Evolutionary conservation across 2,113 vertebrate species (phyloP), one percentile per base, ranked within the genome.

Genomic region (Phodopus roborovskii): DNA sequence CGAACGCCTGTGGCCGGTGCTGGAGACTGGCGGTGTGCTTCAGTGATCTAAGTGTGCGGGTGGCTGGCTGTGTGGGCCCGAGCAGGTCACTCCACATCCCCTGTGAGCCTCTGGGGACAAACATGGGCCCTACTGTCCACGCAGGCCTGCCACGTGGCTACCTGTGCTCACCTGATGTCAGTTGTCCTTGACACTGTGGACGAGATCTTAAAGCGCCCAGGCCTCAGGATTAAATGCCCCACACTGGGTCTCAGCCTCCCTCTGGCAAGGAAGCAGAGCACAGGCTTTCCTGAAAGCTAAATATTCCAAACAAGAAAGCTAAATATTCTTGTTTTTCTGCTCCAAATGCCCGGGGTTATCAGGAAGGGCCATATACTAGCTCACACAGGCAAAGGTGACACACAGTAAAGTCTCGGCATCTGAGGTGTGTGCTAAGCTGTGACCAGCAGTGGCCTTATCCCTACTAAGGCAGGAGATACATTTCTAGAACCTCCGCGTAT

Each of bases 251-350:
- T 92, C 28, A 39, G 75, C 74, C 79, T 60, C 75, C 24, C 30
- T 3, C 22, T 50, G 13, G 33, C 45, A 81, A 22, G 1, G 42
- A 60, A 0, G 56, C 75, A 60, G 92, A 83, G 73, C 1, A 60
- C 53, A 2, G 45, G 58, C 39, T 88, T 83, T 87, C 66, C 91
- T 94, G 78, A 91, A 97, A 96, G 96, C 73, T 92, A 56, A 96
- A 84, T 42, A n/a, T 78, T 71, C 91, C n/a, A n/a, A n/a, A n/a
- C n/a, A n/a, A n/a, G 78, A 91, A 97, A 96, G 96, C 73, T 92
- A 56, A 96, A 84, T 42, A n/a, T 83, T 74, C 68, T 71, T 68
- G 26, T 0, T 70, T 75, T 88, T 66, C 75, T 62, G 15, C 62
- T 75, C 12, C 24, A 53, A 15, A 71, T 45, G 12, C 7, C n/a